Evolutionary conservation across 2,888 invertebrate genomes (phyloP).

Genomic region (Spilosoma lubricipeda): DNA sequence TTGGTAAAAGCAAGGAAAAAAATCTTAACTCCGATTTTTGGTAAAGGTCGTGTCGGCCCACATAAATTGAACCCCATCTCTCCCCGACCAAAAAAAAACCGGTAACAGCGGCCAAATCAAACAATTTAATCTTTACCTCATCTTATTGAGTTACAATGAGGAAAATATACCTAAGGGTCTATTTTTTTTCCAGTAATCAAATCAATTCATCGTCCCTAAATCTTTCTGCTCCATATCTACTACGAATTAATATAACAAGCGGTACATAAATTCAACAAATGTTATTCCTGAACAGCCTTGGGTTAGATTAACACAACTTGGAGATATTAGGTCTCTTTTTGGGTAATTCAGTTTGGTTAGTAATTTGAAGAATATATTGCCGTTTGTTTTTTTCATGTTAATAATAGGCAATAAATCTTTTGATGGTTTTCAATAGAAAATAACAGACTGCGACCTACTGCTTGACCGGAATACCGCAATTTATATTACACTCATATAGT

Average conservation of each 20-base stretch:
- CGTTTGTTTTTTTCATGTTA: neutral
- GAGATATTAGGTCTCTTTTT: neutral
- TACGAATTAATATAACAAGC: neutral
- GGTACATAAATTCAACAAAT: conserved; percentile 5
- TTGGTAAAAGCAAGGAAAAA: neutral
- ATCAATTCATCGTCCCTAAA: neutral
- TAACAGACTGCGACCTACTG: neutral
- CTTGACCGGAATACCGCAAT: neutral
- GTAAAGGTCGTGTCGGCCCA: neutral
- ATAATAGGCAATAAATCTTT: neutral
- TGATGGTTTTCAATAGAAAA: neutral
- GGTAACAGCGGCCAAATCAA: neutral
- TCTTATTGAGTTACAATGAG: neutral
- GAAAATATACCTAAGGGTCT: neutral
- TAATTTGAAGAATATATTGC: neutral
- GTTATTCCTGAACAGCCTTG: conserved; percentile 6
- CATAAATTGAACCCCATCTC: neutral
- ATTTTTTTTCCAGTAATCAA: conserved; percentile 7
- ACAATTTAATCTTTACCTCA: neutral
- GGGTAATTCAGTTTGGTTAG: too few relatives aligned
- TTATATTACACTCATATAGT: neutral
- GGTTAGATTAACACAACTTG: conserved; percentile 4
- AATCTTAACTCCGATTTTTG: neutral
- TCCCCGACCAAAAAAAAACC: neutral
- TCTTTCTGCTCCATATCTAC: neutral